These are phyloP conservation scores for Verasper variegatus DNA, from an alignment of 2,113 vertebrate genomes.

Conservation along the genomic window DNA sequence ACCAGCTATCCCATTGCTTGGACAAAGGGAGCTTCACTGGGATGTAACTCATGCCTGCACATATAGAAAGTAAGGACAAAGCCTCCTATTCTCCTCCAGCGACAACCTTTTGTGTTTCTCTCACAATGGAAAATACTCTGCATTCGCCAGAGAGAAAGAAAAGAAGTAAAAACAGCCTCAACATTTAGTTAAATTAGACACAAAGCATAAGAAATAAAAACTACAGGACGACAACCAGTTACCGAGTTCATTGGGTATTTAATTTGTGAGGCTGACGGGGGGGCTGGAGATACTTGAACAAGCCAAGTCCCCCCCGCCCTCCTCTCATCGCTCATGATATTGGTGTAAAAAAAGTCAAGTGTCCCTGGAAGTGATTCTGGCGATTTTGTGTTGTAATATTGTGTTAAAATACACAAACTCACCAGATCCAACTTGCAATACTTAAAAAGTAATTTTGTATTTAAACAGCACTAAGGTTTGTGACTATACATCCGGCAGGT, in stretches of 20 bases:
- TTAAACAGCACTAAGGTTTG: neutral
- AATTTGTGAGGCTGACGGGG: neutral
- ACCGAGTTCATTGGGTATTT: neutral
- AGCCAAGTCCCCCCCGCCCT: neutral
- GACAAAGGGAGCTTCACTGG: slow-evolving; percentile 67
- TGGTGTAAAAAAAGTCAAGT: neutral
- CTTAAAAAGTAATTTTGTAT: neutral
- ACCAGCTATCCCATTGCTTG: slow-evolving; percentile 47
- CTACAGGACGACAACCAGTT: neutral
- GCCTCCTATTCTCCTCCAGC: slow-evolving; percentile 55
- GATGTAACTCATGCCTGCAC: slow-evolving; percentile 71
- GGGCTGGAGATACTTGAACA: neutral
- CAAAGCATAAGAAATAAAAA: neutral
- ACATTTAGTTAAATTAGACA: slow-evolving; percentile 12
- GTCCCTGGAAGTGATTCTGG: neutral
- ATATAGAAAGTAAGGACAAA: slow-evolving; percentile 69
- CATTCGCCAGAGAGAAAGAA: slow-evolving; percentile 26
- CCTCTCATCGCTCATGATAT: neutral
- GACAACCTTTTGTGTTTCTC: slow-evolving; percentile 68
- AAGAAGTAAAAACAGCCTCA: slow-evolving; percentile 10
- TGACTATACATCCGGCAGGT: neutral
- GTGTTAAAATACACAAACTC: no score
- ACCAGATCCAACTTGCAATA: neutral
- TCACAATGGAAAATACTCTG: slow-evolving; percentile 59
- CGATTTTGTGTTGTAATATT: neutral